Conservation (phyloP, 2,888 invertebrate species). For the Rhyacophila evoluta region DNA sequence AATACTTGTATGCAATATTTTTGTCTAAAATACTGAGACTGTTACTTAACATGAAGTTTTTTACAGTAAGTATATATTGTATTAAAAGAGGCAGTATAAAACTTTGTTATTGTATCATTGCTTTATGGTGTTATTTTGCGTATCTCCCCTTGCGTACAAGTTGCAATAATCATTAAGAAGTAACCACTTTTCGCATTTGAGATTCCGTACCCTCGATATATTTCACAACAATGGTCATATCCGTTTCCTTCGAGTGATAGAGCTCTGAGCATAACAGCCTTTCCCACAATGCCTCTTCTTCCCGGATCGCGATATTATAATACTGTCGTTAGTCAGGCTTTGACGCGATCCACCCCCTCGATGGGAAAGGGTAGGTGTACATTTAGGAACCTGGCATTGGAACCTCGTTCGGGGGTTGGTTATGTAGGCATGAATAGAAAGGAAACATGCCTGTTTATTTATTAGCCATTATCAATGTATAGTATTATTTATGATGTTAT, state of each 20-base stretch:
- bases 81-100: too few species aligned
- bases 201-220: conserved; percentile 5
- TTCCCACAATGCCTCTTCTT: background rate
- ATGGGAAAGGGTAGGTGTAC: background rate
- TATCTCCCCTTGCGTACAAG: too few species aligned
- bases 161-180: background rate
- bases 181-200: background rate
- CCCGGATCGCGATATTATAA: conserved; percentile 17
- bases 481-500: conserved; percentile 11
- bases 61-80: too few species aligned
- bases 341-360: background rate
- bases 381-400: background rate
- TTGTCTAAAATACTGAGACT: too few species aligned
- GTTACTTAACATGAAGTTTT: too few species aligned
- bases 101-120: too few species aligned
- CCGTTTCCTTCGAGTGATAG: conserved; percentile 3
- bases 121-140: too few species aligned
- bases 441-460: conserved; percentile 13
- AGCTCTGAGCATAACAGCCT: conserved; percentile 14
- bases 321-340: conserved; percentile 22
- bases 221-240: conserved; percentile 9
- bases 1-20: too few species aligned
- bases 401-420: background rate
- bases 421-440: conserved; percentile 1
- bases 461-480: background rate